Percentiles rank a stretch among this genome's conserved stretches.
Conservation (phyloP, 2,113 vertebrate genomes). For the Herpailurus yagouaroundi region DNA sequence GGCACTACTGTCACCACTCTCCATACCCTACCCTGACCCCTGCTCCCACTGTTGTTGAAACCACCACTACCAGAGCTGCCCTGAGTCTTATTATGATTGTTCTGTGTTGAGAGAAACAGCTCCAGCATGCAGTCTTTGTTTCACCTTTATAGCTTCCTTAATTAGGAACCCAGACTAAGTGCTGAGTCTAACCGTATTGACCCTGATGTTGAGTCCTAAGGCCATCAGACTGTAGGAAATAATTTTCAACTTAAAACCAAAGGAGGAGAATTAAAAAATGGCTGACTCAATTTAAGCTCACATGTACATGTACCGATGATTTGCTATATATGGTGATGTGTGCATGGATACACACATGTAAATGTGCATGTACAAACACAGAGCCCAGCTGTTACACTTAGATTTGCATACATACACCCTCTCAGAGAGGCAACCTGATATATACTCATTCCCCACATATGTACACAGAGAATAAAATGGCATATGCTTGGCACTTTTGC, state of each 20-base stretch:
- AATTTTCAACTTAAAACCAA: slow-evolving; percentile 33
- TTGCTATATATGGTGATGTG: neutral
- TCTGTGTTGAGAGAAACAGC: slow-evolving; percentile 25
- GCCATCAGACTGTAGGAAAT: slow-evolving; percentile 3
- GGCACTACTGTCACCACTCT: neutral
- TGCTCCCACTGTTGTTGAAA: neutral
- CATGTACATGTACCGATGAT: neutral
- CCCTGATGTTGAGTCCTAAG: neutral
- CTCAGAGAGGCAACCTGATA: slow-evolving; percentile 49
- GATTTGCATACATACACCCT: neutral
- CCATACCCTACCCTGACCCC: neutral
- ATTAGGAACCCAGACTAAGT: slow-evolving; percentile 36
- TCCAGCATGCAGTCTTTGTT: slow-evolving; percentile 5
- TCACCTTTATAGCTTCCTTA: slow-evolving; percentile 11
- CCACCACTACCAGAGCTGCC: neutral
- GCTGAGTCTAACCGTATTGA: neutral
- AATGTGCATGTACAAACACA: neutral
- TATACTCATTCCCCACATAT: slow-evolving; percentile 57
- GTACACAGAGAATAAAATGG: slow-evolving; percentile 65
- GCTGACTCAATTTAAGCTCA: slow-evolving; percentile 21
- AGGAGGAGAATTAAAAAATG: neutral
- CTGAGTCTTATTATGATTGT: neutral
- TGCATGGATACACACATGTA: slow-evolving; percentile 24
- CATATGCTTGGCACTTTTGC: slow-evolving; percentile 72
- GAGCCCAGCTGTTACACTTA: slow-evolving; percentile 20